phyloP scores from a whole-genome alignment of 2,797 vertebrate species.

The Arnoldichthys spilopterus region DNA sequence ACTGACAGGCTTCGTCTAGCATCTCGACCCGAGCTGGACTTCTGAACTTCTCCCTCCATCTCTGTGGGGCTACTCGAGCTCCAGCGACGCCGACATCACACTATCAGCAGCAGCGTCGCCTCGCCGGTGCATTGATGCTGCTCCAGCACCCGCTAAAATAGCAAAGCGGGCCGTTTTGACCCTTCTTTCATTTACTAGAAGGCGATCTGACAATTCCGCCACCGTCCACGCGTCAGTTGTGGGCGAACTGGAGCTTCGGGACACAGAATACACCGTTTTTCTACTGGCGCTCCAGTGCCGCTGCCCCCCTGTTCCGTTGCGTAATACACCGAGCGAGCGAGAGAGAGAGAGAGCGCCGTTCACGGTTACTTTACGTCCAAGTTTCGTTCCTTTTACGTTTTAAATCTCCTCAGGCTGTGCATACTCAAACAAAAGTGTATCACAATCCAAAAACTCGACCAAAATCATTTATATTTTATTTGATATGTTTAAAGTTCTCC shows the following conservation, averaged over 20 bases:
- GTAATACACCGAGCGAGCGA: slow-evolving; percentile 3
- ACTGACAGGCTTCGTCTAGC: not conserved
- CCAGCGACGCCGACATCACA: not conserved
- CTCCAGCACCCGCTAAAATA: no score
- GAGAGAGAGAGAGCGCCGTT: not conserved
- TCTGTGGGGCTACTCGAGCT: not conserved
- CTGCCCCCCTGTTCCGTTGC: not conserved
- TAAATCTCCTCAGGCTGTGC: not conserved
- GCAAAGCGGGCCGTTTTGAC: no score
- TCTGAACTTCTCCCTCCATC: not conserved
- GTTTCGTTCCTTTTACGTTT: slow-evolving; percentile 20
- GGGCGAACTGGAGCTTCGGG: not conserved
- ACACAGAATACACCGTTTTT: not conserved
- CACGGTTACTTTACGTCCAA: not conserved
- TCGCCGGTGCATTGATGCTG: not conserved
- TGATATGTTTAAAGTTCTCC: not conserved
- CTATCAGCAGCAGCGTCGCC: not conserved
- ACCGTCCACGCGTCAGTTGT: not conserved
- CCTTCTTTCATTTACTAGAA: no score
- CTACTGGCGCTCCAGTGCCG: not conserved
- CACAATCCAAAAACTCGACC: no score
- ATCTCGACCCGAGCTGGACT: not conserved
- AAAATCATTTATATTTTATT: no score
- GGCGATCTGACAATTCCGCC: no score
- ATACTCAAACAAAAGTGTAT: not conserved